Base-by-base conservation (phyloP, 2,113 vertebrate genomes). In the Myocastor coypus region DNA sequence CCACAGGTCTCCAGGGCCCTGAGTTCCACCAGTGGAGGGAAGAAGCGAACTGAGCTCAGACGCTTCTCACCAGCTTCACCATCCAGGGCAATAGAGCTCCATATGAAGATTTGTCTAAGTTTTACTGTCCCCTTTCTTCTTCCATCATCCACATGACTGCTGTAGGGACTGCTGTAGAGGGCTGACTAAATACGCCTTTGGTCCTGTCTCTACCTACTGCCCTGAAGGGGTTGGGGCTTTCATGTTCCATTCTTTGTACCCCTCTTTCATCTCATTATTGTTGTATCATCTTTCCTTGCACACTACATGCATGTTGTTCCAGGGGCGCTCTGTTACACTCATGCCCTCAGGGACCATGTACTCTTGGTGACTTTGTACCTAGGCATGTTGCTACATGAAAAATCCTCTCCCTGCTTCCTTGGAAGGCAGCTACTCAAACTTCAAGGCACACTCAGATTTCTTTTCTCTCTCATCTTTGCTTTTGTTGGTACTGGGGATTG, bases 291-390 rank as follows among this genome's bases (percentile, higher is more conserved):
- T 89, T 46, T 81, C 20, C 52, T 68, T 6, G 10, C 17, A 22
- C 11, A 42, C 42, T 26, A 0, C 17, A 63, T 24, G 20, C 16
- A 3, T 37, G 5, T 24, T 50, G 5, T 50, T 63, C 34, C 9
- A 50, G 7, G 32, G 11, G 1, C 2, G 46, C 55, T 68, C 16
- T 37, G 0, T 78, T 28, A 7, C 55, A 52, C 50, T 28, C 11
- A 1, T 8, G 2, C 40, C 26, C 30, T 40, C 7, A 46, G 57
- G 86, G 83, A 50, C 8, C 46, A 0, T 0, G 0, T 7, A 9
- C 10, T 32, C 40, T 71, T 32, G 10, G 17, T 26, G 55, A 52
- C 61, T 89, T 24, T 89, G 71, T 57, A 26, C 30, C 46, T 50
- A 34, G 13, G 14, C 0, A 63, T 50, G 28, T 42, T 28, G 80